Evolutionary conservation across 2,113 vertebrate genomes (phyloP).

Genomic region (Ailurus styani): DNA sequence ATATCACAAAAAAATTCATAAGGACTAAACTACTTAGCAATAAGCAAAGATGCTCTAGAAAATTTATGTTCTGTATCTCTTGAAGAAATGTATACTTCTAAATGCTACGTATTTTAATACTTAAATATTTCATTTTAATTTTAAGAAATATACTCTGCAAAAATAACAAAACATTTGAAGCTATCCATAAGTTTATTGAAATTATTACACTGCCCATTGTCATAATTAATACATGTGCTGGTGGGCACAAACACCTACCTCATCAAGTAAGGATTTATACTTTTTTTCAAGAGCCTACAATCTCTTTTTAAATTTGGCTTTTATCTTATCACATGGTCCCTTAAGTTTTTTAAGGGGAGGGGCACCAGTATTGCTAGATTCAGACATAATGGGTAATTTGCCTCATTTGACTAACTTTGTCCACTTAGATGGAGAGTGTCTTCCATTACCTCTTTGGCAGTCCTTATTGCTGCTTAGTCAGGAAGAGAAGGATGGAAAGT

Average conservation of each 20-base stretch:
- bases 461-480: background rate
- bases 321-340: background rate
- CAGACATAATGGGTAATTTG: background rate
- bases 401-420: background rate
- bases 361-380: background rate
- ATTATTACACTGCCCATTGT: constrained; percentile 81
- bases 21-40: constrained; percentile 91
- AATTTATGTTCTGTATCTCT: constrained; percentile 84
- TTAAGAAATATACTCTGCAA: constrained; percentile 91
- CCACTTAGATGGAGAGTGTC: background rate
- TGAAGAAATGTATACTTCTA: constrained; percentile 89
- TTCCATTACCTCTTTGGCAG: background rate
- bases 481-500: background rate
- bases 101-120: constrained; percentile 88
- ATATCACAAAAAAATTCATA: constrained; percentile 86
- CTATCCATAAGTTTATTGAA: constrained; percentile 87
- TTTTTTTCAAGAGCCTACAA: background rate
- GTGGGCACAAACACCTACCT: background rate
- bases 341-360: background rate
- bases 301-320: background rate
- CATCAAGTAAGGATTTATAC: background rate
- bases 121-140: constrained; percentile 83
- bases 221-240: background rate
- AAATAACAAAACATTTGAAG: constrained; percentile 95
- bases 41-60: constrained; percentile 90